A percentile compares a stretch with the other conserved stretches of the same genome.
phyloP scores from a whole-genome alignment of 2,797 vertebrate genomes.

The Aplochiton taeniatus region DNA sequence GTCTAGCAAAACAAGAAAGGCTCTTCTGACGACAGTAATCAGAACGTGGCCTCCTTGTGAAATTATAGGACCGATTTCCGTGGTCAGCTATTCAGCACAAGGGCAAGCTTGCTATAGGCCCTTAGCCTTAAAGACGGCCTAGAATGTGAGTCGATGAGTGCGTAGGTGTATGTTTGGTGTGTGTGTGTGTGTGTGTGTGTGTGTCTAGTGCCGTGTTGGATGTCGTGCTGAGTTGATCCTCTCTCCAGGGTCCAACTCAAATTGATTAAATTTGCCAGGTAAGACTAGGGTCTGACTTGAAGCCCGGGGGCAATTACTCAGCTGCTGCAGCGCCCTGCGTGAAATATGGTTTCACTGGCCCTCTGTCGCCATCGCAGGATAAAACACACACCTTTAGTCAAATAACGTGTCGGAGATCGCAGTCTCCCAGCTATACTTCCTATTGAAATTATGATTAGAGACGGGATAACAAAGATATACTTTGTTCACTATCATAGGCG shows the following conservation, averaged over 20 bases:
- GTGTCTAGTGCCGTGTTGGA: conserved; percentile 40
- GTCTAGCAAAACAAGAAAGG: too few species aligned
- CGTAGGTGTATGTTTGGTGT: not conserved
- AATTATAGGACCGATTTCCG: too few species aligned
- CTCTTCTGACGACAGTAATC: too few species aligned
- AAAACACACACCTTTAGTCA: conserved; percentile 29
- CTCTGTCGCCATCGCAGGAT: conserved; percentile 30
- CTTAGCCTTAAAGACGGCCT: too few species aligned
- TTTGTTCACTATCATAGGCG: too few species aligned
- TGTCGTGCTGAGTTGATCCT: conserved; percentile 46
- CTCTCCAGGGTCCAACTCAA: conserved; percentile 66
- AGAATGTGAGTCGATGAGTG: not conserved
- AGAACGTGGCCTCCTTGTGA: too few species aligned
- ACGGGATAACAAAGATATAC: too few species aligned
- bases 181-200: conserved; percentile 15
- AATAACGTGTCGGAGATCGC: not conserved
- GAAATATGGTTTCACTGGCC: conserved; percentile 50
- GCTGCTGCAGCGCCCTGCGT: conserved; percentile 56
- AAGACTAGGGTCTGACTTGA: conserved; percentile 60
- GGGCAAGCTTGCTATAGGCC: too few species aligned
- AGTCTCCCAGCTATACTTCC: too few species aligned
- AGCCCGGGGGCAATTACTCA: conserved; percentile 72
- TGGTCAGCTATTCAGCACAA: too few species aligned
- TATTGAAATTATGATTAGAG: too few species aligned
- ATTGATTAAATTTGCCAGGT: conserved; percentile 76